phyloP scores from a whole-genome alignment of 2,888 invertebrate genomes.

The Nomada ruficornis region DNA sequence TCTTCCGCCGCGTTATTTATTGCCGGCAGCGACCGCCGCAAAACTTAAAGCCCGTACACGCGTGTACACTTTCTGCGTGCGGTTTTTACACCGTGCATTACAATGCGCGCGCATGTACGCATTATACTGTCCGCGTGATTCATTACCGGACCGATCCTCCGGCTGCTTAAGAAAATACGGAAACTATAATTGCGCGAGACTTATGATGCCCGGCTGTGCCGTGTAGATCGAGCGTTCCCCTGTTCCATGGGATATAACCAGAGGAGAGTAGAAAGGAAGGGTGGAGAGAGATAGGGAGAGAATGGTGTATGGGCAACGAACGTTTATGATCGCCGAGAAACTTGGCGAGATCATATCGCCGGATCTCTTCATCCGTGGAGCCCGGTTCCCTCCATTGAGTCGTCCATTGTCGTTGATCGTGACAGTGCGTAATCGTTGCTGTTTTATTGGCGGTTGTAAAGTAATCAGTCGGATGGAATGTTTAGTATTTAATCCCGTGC shows the following conservation, averaged over 20 bases:
- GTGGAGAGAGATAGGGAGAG: background rate
- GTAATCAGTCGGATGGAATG: constrained; percentile 58
- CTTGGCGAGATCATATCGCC: constrained; percentile 66
- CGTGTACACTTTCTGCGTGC: constrained; percentile 64
- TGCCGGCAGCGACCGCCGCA: constrained; percentile 73
- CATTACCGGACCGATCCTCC: constrained; percentile 77
- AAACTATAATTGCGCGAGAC: constrained; percentile 82
- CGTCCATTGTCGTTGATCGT: constrained; percentile 62
- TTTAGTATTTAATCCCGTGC: constrained; percentile 55
- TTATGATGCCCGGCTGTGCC: constrained; percentile 73
- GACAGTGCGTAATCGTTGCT: constrained; percentile 66
- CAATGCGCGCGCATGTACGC: constrained; percentile 73
- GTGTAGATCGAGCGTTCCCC: too few relatives aligned
- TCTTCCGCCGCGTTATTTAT: constrained; percentile 76
- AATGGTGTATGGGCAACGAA: constrained; percentile 29
- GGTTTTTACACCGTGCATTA: constrained; percentile 74
- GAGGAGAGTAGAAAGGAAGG: background rate
- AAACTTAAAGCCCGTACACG: constrained; percentile 72
- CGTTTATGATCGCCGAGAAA: constrained; percentile 66
- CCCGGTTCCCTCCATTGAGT: constrained; percentile 51
- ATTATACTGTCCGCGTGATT: constrained; percentile 79
- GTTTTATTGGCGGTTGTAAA: constrained; percentile 67
- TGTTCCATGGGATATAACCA: background rate
- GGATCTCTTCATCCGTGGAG: constrained; percentile 67
- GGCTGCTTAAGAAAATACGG: constrained; percentile 79